Percentiles rank a stretch among this genome's conserved stretches.
Conservation (phyloP, 1,140 invertebrate genomes). For the Amyelois transitella region DNA sequence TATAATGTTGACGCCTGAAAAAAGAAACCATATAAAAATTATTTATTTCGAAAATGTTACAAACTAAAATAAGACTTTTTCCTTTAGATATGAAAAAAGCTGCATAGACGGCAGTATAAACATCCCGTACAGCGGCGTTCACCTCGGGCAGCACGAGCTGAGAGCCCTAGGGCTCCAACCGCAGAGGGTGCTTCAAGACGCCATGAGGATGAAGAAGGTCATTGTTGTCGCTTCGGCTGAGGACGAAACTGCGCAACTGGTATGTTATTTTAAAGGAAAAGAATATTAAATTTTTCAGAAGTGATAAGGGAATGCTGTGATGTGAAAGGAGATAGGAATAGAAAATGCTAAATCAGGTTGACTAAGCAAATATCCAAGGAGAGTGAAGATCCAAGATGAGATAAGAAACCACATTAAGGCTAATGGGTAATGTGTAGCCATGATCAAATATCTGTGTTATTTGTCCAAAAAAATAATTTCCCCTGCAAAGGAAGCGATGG, state of each 20-base stretch:
- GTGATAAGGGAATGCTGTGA: too few species aligned
- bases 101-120: conserved; percentile 88
- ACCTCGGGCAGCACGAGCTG: conserved; percentile 78
- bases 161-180: conserved; percentile 78
- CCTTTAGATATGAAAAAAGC: conserved; percentile 81
- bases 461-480: too few species aligned
- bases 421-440: too few species aligned
- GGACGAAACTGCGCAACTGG: conserved; percentile 83
- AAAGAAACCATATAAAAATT: too few species aligned
- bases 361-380: too few species aligned
- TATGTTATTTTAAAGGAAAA: conserved; percentile 50
- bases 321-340: too few species aligned
- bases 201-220: conserved; percentile 73
- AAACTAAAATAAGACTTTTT: background rate
- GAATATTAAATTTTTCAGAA: background rate
- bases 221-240: conserved; percentile 87
- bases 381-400: too few species aligned
- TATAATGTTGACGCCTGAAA: too few species aligned
- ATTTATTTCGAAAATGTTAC: background rate
- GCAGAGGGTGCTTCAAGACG: conserved; percentile 74
- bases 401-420: too few species aligned
- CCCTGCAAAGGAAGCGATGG: too few species aligned
- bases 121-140: conserved; percentile 87
- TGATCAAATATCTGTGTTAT: too few species aligned
- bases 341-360: too few species aligned